phyloP scores from a whole-genome alignment of 2,888 invertebrate genomes.

The Microctonus aethiopoides region DNA sequence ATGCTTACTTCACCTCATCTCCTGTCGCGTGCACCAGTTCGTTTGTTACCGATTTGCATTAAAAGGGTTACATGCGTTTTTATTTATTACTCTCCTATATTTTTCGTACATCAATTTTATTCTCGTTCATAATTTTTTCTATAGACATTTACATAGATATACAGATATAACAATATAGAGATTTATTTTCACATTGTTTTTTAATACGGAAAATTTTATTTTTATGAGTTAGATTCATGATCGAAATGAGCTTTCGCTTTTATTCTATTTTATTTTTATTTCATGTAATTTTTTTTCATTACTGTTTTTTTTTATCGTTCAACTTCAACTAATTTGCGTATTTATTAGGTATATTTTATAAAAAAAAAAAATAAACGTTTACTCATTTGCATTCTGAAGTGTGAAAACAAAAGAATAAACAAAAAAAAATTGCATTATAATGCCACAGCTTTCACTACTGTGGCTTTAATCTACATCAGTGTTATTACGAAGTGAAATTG shows the following conservation, averaged over 20 bases:
- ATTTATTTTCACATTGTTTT: slow-evolving; percentile 27
- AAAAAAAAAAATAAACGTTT: neutral
- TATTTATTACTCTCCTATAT: neutral
- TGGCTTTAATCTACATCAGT: neutral
- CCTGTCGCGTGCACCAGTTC: slow-evolving; percentile 31
- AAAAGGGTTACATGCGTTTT: slow-evolving; percentile 32
- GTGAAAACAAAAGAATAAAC: neutral
- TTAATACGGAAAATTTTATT: slow-evolving; percentile 28
- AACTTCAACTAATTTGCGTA: slow-evolving; percentile 24
- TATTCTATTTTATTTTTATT: slow-evolving; percentile 2
- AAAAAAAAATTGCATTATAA: neutral
- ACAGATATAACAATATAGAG: neutral
- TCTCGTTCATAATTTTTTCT: slow-evolving; percentile 21
- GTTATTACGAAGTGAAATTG: neutral
- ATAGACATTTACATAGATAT: neutral
- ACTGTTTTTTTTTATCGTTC: neutral
- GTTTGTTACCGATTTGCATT: slow-evolving; percentile 26
- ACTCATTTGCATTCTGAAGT: slow-evolving; percentile 7
- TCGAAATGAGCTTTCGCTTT: no score
- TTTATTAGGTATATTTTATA: slow-evolving; percentile 14
- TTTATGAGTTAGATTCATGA: neutral
- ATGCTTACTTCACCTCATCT: no score
- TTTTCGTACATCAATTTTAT: slow-evolving; percentile 12
- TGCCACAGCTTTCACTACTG: no score
- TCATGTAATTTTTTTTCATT: no score